Conservation (phyloP, 1,140 invertebrate species). For the Calycopis cecrops region DNA sequence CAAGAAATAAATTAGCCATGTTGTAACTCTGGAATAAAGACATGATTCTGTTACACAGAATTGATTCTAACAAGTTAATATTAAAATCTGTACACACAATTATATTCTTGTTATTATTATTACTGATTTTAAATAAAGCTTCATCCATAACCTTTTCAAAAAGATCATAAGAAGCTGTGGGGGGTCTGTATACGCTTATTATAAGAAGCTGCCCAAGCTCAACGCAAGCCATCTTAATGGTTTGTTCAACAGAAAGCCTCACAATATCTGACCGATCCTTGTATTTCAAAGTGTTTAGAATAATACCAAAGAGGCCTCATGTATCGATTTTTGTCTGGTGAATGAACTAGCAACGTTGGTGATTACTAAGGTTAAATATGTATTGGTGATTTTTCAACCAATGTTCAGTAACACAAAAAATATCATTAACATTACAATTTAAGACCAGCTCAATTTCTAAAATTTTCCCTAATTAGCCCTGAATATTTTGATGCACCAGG, state of each 20-base stretch:
- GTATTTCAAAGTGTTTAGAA: not conserved
- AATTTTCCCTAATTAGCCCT: not conserved
- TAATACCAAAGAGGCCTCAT: conserved; percentile 16
- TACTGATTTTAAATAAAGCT: no score
- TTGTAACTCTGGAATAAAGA: no score
- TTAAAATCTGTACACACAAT: no score
- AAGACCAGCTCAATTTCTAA: not conserved
- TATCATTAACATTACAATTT: not conserved
- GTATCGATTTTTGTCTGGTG: conserved; percentile 15
- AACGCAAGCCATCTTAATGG: conserved; percentile 13
- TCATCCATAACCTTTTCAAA: no score
- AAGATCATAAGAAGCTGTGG: no score
- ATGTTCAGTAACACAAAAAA: no score
- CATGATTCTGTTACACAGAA: no score
- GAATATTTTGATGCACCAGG: conserved; percentile 2
- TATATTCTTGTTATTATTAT: no score
- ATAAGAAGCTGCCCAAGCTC: no score
- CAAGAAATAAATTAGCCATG: no score
- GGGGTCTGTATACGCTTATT: no score
- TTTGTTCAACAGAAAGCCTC: conserved; percentile 14
- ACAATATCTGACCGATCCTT: conserved; percentile 12
- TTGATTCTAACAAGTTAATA: no score
- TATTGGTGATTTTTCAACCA: not conserved
- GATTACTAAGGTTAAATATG: conserved; percentile 9
- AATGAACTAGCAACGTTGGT: conserved; percentile 20